Conservation (phyloP, 1,140 invertebrate genomes). For the Rhynchophorus ferrugineus region DNA sequence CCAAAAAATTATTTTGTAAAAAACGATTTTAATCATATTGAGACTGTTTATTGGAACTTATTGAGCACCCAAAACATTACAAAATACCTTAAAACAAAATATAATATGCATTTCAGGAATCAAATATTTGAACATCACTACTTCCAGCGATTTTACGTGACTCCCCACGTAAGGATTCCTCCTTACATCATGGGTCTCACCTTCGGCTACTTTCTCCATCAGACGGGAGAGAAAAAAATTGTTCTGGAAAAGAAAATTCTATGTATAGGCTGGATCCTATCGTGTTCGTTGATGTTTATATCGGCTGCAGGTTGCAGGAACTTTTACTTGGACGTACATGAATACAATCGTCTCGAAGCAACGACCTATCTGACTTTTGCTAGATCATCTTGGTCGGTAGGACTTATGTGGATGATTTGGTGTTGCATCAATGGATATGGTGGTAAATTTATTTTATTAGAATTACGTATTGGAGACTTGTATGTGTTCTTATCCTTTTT, state of each 20-base stretch:
- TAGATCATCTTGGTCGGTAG: conserved; percentile 22
- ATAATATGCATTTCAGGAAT: conserved; percentile 17
- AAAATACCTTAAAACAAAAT: conserved; percentile 8
- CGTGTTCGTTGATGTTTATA: conserved; percentile 1
- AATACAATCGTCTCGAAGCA: conserved; percentile 17
- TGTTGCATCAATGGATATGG: conserved; percentile 22
- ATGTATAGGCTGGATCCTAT: conserved; percentile 12
- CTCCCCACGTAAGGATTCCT: conserved; percentile 17
- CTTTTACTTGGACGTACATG: conserved; percentile 23
- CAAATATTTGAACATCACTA: conserved; percentile 8
- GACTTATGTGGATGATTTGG: conserved; percentile 24
- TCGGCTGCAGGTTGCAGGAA: conserved; percentile 12
- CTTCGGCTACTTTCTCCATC: conserved; percentile 16
- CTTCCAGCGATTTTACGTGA: conserved; percentile 19
- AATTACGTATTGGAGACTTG: too few relatives aligned
- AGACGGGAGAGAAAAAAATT: conserved; percentile 15
- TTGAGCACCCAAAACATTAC: not conserved
- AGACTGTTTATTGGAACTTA: not conserved
- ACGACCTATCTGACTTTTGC: conserved; percentile 19
- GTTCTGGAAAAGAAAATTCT: conserved; percentile 9
- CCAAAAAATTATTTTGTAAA: not conserved
- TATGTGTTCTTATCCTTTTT: too few relatives aligned
- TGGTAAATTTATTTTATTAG: conserved; percentile 6
- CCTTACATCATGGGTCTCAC: conserved; percentile 21
- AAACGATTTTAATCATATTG: not conserved